phyloP scores from a whole-genome alignment of 2,797 vertebrate species.

The Pseudochirops cupreus region DNA sequence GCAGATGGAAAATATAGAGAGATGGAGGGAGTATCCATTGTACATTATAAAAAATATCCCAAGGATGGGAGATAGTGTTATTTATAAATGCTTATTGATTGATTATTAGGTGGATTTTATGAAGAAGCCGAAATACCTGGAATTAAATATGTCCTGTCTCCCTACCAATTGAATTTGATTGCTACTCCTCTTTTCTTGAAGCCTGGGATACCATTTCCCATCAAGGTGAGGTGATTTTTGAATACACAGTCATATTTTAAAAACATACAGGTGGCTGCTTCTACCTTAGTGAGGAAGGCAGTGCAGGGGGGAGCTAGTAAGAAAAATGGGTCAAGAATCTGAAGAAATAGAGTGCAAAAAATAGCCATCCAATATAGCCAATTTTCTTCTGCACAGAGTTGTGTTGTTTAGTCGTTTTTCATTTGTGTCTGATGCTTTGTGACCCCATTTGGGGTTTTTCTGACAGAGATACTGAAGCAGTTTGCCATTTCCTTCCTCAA shows the following conservation, averaged over 20 bases:
- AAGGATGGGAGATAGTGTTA: conserved; percentile 4
- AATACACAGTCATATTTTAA: background rate
- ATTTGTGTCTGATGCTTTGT: background rate
- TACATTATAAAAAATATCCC: background rate
- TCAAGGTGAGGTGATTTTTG: conserved; percentile 87
- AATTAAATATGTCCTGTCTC: conserved; percentile 90
- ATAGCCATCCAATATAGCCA: background rate
- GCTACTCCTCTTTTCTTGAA: conserved; percentile 95
- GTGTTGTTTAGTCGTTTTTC: background rate
- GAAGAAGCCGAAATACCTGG: conserved; percentile 90
- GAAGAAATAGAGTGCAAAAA: background rate
- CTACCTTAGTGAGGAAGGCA: background rate
- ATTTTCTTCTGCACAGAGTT: background rate
- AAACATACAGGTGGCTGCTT: background rate
- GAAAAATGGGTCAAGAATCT: background rate
- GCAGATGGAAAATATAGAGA: background rate
- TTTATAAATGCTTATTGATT: conserved; percentile 40
- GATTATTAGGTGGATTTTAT: conserved; percentile 89
- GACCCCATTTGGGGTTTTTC: background rate
- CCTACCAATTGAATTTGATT: conserved; percentile 90
- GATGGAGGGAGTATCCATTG: background rate
- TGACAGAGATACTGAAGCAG: background rate
- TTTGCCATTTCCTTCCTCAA: background rate
- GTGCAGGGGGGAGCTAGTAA: background rate
- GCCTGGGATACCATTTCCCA: conserved; percentile 92